Percentiles rank a stretch among this genome's conserved stretches.
These are phyloP conservation scores for Apis cerana DNA, from an alignment of 1,140 invertebrate genomes.

Conservation along the genomic window DNA sequence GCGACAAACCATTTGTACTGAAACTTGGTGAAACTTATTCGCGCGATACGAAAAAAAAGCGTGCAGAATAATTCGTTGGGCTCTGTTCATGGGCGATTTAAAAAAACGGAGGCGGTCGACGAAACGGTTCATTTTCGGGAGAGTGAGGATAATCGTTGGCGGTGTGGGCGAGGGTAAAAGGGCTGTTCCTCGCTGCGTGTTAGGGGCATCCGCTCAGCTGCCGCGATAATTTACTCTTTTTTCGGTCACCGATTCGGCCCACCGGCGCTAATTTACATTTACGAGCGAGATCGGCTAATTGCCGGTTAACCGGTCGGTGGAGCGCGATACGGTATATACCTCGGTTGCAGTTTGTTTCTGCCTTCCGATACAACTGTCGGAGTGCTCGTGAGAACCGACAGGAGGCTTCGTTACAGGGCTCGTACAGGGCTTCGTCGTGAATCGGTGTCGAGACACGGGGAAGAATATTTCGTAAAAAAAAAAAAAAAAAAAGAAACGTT, in stretches of 20 bases:
- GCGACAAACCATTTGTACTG: not conserved
- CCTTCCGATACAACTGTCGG: conserved; percentile 64
- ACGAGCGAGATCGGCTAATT: conserved; percentile 79
- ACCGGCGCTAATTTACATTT: conserved; percentile 76
- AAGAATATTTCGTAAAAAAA: no score
- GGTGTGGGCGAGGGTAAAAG: conserved; percentile 23
- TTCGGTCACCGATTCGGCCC: conserved; percentile 72
- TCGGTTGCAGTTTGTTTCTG: conserved; percentile 62
- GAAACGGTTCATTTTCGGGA: conserved; percentile 14
- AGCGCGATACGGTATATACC: conserved; percentile 61
- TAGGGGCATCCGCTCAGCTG: conserved; percentile 76
- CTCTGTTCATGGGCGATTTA: not conserved
- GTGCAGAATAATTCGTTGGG: not conserved
- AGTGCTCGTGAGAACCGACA: conserved; percentile 59
- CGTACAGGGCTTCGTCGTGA: conserved; percentile 39
- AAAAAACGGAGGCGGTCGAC: not conserved
- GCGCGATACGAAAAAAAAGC: not conserved
- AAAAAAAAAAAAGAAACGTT: not conserved
- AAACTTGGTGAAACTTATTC: not conserved
- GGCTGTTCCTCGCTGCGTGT: conserved; percentile 15
- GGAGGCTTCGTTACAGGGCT: conserved; percentile 22
- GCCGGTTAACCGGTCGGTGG: conserved; percentile 80
- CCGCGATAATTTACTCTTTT: conserved; percentile 78
- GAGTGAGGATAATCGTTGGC: conserved; percentile 2
- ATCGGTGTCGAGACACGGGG: not conserved